A percentile compares a stretch with the other conserved stretches of the same genome.
Conservation (phyloP, 2,113 vertebrate species). For the Thymallus thymallus region DNA sequence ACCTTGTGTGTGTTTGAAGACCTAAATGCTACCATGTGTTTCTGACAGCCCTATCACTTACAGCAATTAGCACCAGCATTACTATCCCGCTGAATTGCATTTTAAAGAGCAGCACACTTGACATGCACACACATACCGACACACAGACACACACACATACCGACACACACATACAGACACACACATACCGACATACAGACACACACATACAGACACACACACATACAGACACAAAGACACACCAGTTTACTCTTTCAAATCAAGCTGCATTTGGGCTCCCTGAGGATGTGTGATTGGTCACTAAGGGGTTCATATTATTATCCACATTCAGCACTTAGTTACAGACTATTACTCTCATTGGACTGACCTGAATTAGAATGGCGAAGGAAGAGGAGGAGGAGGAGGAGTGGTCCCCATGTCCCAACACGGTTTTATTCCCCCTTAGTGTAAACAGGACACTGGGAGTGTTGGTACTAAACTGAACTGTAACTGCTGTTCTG, state of each 20-base stretch:
- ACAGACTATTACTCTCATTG: slow-evolving; percentile 65
- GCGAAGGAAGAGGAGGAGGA: slow-evolving; percentile 14
- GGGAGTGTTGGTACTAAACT: slow-evolving; percentile 30
- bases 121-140: no score
- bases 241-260: slow-evolving; percentile 71
- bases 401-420: slow-evolving; percentile 47
- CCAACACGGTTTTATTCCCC: slow-evolving; percentile 59
- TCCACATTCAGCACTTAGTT: slow-evolving; percentile 71
- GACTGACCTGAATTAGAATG: slow-evolving; percentile 69
- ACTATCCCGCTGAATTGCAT: slow-evolving; percentile 62
- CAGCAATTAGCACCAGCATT: slow-evolving; percentile 73
- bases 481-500: not conserved
- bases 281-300: slow-evolving; percentile 66
- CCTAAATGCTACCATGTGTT: slow-evolving; percentile 69
- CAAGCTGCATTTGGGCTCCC: slow-evolving; percentile 61
- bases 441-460: slow-evolving; percentile 60
- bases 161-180: not conserved
- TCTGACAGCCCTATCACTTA: slow-evolving; percentile 75
- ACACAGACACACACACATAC: no score
- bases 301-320: slow-evolving; percentile 69
- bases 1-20: slow-evolving; percentile 50
- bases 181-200: no score
- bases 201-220: no score
- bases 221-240: slow-evolving; percentile 49
- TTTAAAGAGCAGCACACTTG: slow-evolving; percentile 45